Evolutionary conservation across 1,140 invertebrate species (phyloP).

Genomic region (Drosophila bifasciata): DNA sequence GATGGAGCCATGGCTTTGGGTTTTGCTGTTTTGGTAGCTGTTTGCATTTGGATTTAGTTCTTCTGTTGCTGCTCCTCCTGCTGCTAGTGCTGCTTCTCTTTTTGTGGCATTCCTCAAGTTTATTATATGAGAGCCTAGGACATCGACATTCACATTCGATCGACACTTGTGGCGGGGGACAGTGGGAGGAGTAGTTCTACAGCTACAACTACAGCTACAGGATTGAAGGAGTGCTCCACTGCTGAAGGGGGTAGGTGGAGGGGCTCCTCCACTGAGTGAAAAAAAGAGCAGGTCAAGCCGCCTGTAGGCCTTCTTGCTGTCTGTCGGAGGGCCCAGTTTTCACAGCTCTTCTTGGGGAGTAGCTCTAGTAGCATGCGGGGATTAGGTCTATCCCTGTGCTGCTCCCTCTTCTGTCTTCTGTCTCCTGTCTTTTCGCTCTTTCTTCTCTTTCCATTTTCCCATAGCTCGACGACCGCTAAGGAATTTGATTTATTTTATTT

Average conservation of each 20-base stretch:
- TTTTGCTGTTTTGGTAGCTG: conserved; percentile 36
- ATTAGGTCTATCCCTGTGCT: no score
- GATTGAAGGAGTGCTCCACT: no score
- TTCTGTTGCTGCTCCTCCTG: conserved; percentile 28
- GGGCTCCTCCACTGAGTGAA: no score
- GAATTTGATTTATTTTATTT: conserved; percentile 83
- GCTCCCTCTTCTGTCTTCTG: no score
- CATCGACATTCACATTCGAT: conserved; percentile 59
- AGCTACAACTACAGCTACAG: conserved; percentile 8
- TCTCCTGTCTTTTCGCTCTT: not conserved
- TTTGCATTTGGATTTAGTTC: conserved; percentile 40
- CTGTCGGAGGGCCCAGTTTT: not conserved
- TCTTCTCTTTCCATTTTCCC: no score
- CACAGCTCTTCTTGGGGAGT: not conserved
- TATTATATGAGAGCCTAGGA: conserved; percentile 62
- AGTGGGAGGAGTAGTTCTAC: conserved; percentile 8
- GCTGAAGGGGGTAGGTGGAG: no score
- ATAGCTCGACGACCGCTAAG: conserved; percentile 71
- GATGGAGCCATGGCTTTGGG: conserved; percentile 22
- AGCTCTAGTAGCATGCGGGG: no score
- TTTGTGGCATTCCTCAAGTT: conserved; percentile 56
- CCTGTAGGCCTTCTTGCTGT: no score
- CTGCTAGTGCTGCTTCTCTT: conserved; percentile 13
- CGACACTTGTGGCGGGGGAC: conserved; percentile 49
- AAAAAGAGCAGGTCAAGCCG: no score